Evolutionary conservation across 1,140 invertebrate genomes (phyloP).

Genomic region (Drosophila nikananu): DNA sequence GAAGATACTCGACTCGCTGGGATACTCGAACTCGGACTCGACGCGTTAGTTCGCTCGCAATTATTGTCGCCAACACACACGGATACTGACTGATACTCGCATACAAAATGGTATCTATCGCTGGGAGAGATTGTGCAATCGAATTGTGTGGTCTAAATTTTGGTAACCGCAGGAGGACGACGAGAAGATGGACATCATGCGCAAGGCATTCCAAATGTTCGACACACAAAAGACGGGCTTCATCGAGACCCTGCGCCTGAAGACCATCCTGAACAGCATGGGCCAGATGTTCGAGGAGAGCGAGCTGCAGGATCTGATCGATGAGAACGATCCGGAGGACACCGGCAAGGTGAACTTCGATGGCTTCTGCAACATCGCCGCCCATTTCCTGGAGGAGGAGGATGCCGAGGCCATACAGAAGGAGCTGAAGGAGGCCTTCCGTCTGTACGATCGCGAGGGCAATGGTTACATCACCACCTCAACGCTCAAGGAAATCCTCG

Average conservation of each 20-base stretch:
- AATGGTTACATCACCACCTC: slow-evolving; percentile 97
- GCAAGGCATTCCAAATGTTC: slow-evolving; percentile 97
- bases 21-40: slow-evolving; percentile 17
- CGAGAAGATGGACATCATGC: slow-evolving; percentile 94
- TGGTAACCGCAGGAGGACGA: slow-evolving; percentile 86
- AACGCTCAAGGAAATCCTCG: slow-evolving; percentile 95
- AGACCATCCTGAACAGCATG: slow-evolving; percentile 97
- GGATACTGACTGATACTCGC: slow-evolving; percentile 27
- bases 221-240: slow-evolving; percentile 95
- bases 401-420: slow-evolving; percentile 97
- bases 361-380: slow-evolving; percentile 95
- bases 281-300: slow-evolving; percentile 95
- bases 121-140: slow-evolving; percentile 38
- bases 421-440: slow-evolving; percentile 97
- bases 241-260: slow-evolving; percentile 95
- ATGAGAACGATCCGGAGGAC: slow-evolving; percentile 94
- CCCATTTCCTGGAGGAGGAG: slow-evolving; percentile 95
- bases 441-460: slow-evolving; percentile 91
- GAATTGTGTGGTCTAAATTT: slow-evolving; percentile 15
- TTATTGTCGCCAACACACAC: slow-evolving; percentile 32
- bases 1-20: slow-evolving; percentile 26
- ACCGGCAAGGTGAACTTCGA: slow-evolving; percentile 97
- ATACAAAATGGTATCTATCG: slow-evolving; percentile 63
- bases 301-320: slow-evolving; percentile 93
- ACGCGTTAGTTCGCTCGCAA: slow-evolving; percentile 23